These are phyloP conservation scores for Bujurquina vittata DNA, from an alignment of 2,113 vertebrate species.

Conservation along the genomic window DNA sequence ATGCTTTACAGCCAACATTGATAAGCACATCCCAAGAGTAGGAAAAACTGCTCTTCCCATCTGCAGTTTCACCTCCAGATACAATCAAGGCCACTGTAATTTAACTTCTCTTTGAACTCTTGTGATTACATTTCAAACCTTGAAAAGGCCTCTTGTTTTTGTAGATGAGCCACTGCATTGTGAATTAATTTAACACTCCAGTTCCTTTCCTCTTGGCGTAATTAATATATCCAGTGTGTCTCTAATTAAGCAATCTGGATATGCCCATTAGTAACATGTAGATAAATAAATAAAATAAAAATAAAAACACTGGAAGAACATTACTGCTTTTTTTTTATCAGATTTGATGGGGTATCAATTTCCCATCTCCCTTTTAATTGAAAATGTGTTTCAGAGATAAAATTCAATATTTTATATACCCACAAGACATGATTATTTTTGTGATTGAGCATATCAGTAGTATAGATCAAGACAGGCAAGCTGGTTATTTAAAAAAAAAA, in stretches of 20 bases:
- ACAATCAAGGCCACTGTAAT: conserved; percentile 44
- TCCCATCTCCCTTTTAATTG: conserved; percentile 55
- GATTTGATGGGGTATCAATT: conserved; percentile 60
- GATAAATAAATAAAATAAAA: conserved; percentile 22
- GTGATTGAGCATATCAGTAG: conserved; percentile 27
- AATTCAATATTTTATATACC: conserved; percentile 39
- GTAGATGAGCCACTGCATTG: conserved; percentile 47
- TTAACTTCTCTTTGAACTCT: conserved; percentile 35
- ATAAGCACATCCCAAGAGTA: conserved; percentile 27
- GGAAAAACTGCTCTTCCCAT: conserved; percentile 11
- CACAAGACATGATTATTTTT: conserved; percentile 34
- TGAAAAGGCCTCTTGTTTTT: conserved; percentile 48
- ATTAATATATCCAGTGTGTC: conserved; percentile 61
- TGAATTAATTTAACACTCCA: conserved; percentile 68
- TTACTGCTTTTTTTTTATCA: conserved; percentile 10
- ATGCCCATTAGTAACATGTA: conserved; percentile 52
- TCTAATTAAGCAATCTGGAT: conserved; percentile 60
- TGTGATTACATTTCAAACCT: conserved; percentile 50
- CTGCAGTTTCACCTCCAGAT: conserved; percentile 41
- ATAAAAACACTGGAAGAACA: conserved; percentile 23
- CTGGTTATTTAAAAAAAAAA: conserved; percentile 21
- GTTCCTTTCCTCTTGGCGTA: conserved; percentile 55
- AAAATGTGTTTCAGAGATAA: conserved; percentile 52
- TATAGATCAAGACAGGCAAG: conserved; percentile 30
- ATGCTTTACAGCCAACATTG: conserved; percentile 25